Base-by-base conservation (phyloP, 2,888 invertebrate genomes). In the Philopedon plagiatum region DNA sequence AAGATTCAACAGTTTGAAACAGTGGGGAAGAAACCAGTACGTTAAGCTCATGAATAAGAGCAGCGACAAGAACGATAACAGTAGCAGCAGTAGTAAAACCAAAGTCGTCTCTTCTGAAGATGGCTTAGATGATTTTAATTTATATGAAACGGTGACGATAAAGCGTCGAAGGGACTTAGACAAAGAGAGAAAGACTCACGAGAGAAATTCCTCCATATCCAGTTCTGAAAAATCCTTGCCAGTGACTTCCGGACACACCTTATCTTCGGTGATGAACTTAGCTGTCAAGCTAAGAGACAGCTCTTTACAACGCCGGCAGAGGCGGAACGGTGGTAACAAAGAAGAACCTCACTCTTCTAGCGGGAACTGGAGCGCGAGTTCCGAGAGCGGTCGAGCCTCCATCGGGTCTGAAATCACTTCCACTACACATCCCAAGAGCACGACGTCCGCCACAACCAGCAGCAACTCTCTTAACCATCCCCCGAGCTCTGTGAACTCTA, bases 311-410 rank as follows among this genome's bases (percentile, higher is more conserved):
- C 89, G 92, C 78, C 87, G 93, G 76, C 89, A 92, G 80, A 87
- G 93, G 71, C 87, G 93, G 74, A 90, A 90, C 37, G 91, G 90
- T 15, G 86, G 88, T 51, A 86, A 87, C 63, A 93, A 92, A 84
- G 95, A 95, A 75, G 94, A 95, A 81, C 93, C 92, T 34, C 94
- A 96, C 85, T 96, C 96, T 0, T 95, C 95, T 11, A 94, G 94
- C 80, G 97, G 97, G 39, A 97, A 97, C 86, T 97, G 97, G 97
- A 95, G 95, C 77, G 96, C 95, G 1, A 96, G 96, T 82, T 95
- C 95, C 0, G 95, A 95, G 84, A 95, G 94, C 63, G 95, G 95
- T 18, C 88, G 95, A 73, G 93, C 94, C 4, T 94, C 94, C 64
- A 92, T 95, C 72, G 94, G 93, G 74, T 94, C 94, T 57, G 94